Conservation (phyloP, 2,113 vertebrate species). For the Oostethus manadensis region DNA sequence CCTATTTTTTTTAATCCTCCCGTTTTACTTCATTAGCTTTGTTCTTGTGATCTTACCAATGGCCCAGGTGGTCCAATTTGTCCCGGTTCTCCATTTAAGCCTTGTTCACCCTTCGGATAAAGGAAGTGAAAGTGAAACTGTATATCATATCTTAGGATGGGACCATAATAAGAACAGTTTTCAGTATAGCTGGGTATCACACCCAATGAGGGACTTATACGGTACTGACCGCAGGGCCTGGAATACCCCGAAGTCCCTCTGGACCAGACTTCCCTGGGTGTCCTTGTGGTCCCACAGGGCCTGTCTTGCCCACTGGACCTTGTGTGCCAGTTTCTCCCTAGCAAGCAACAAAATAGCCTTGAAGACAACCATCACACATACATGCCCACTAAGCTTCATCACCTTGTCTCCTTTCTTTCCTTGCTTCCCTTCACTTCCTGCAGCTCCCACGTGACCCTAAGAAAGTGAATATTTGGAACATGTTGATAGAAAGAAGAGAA, state of each 20-base stretch:
- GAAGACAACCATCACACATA: not conserved
- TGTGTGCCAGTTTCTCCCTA: slow-evolving; percentile 76
- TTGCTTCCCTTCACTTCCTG: slow-evolving; percentile 81
- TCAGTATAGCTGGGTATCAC: not conserved
- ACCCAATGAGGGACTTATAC: not conserved
- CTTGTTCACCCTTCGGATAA: slow-evolving; percentile 81
- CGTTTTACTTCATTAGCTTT: not conserved
- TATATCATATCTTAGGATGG: not conserved
- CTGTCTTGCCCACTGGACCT: slow-evolving; percentile 77
- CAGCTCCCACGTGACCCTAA: slow-evolving; percentile 76
- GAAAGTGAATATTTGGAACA: slow-evolving; percentile 1
- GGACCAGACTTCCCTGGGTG: slow-evolving; percentile 78
- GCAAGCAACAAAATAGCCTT: slow-evolving; percentile 1
- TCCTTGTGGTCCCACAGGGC: slow-evolving; percentile 80
- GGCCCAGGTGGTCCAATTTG: slow-evolving; percentile 84
- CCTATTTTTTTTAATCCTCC: not conserved
- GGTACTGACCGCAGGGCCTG: slow-evolving; percentile 83
- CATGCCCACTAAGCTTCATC: slow-evolving; percentile 13
- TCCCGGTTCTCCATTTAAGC: slow-evolving; percentile 82
- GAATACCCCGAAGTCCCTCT: slow-evolving; percentile 84
- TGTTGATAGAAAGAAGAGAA: not conserved
- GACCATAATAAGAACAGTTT: not conserved
- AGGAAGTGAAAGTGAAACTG: not conserved
- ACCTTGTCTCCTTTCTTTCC: slow-evolving; percentile 87
- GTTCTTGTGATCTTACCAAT: slow-evolving; percentile 69